A percentile compares a stretch with the other conserved stretches of the same genome.
phyloP scores from a whole-genome alignment of 1,140 invertebrate species.

The Drosophila subobscura region DNA sequence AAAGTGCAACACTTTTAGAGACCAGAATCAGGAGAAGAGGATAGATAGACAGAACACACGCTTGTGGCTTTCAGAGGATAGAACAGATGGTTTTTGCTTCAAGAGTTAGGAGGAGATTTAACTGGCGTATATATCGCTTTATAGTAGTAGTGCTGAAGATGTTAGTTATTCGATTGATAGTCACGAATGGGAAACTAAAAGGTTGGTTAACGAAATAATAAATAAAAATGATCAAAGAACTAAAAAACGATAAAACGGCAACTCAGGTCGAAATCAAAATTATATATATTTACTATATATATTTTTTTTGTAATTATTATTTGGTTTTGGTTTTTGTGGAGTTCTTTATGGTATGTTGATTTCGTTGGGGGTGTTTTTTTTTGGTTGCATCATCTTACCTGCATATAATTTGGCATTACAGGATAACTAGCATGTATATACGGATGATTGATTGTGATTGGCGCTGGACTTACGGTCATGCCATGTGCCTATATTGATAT shows the following conservation, averaged over 20 bases:
- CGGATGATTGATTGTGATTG: constrained; percentile 84
- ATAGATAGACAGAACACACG: neutral
- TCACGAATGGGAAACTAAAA: constrained; percentile 13
- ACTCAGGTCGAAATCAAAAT: constrained; percentile 48
- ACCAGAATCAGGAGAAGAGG: constrained; percentile 34
- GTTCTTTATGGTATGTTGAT: no score
- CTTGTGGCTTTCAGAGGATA: constrained; percentile 17
- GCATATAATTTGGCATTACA: constrained; percentile 83
- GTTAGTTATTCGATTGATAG: constrained; percentile 37
- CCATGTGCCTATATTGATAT: constrained; percentile 79
- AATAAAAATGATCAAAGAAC: constrained; percentile 13
- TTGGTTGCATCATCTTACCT: constrained; percentile 77
- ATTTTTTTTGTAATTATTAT: constrained; percentile 26
- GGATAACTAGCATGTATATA: constrained; percentile 84
- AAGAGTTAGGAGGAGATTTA: constrained; percentile 11
- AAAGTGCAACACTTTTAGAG: constrained; percentile 35
- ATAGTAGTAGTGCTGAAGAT: constrained; percentile 36
- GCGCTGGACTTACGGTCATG: constrained; percentile 84
- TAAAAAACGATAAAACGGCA: constrained; percentile 38
- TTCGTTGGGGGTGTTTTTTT: constrained; percentile 1
- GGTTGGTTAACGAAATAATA: constrained; percentile 11
- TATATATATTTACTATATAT: constrained; percentile 40
- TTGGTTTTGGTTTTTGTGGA: constrained; percentile 13
- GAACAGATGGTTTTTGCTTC: constrained; percentile 12
- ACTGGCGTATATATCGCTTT: constrained; percentile 31